These are phyloP conservation scores for Desmophyllum pertusum DNA, from an alignment of 92 coral and sea anemone genomes.

Conservation along the genomic window DNA sequence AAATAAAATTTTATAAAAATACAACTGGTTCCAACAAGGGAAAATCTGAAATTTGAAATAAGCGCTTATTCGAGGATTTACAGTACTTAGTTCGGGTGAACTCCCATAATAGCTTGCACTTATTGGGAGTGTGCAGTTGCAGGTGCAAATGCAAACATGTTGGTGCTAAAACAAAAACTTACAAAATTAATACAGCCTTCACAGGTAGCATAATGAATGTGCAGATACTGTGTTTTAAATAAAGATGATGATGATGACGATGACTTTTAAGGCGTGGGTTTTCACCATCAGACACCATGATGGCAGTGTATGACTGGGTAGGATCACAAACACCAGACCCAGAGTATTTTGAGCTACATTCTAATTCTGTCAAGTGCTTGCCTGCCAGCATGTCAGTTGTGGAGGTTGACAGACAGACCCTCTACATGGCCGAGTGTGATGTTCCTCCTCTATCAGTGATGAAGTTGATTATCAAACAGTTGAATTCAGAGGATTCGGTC, in stretches of 20 bases:
- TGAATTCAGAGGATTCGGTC: constrained; percentile 38
- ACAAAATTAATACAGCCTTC: too few relatives aligned
- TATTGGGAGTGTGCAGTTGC: too few relatives aligned
- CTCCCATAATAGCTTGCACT: too few relatives aligned
- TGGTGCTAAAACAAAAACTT: too few relatives aligned
- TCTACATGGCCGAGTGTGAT: constrained; percentile 51
- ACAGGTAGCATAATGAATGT: too few relatives aligned
- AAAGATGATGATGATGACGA: too few relatives aligned
- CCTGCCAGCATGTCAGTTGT: constrained; percentile 24
- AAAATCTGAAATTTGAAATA: too few relatives aligned
- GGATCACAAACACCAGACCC: constrained; percentile 53
- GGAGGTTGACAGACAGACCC: constrained; percentile 37
- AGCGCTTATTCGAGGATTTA: too few relatives aligned
- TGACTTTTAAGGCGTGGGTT: constrained; percentile 32
- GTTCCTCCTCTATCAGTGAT: constrained; percentile 37
- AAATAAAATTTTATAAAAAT: too few relatives aligned
- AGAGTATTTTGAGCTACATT: constrained; percentile 51
- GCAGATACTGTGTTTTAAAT: constrained; percentile 26
- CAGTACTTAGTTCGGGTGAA: too few relatives aligned
- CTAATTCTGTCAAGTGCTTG: constrained; percentile 31
- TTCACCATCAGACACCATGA: constrained; percentile 29
- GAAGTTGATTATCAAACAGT: constrained; percentile 36
- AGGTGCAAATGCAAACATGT: too few relatives aligned
- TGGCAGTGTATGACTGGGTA: constrained; percentile 58
- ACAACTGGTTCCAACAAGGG: too few relatives aligned